Conservation (phyloP, 2,797 vertebrate species). For the Neoniphon sammara region DNA sequence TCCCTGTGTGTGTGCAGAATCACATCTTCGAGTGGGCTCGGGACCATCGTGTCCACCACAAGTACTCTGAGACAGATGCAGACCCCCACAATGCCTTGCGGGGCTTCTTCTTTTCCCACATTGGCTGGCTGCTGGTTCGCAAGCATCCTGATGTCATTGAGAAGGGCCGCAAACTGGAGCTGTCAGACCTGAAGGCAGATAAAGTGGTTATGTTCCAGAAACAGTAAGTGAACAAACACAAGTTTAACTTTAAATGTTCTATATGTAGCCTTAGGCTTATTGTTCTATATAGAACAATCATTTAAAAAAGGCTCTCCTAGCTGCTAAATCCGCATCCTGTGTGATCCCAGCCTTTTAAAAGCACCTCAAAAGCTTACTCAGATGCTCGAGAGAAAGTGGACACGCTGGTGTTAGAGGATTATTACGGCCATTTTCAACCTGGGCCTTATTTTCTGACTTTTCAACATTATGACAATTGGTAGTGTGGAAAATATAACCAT, state of each 20-base stretch:
- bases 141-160: constrained; percentile 94
- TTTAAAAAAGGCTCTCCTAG: too few relatives aligned
- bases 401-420: neutral
- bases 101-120: constrained; percentile 95
- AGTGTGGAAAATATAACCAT: too few relatives aligned
- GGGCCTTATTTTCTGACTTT: too few relatives aligned
- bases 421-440: too few relatives aligned
- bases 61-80: constrained; percentile 92
- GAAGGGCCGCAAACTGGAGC: constrained; percentile 88
- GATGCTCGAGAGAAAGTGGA: too few relatives aligned
- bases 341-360: too few relatives aligned
- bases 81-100: constrained; percentile 91
- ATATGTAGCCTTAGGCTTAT: too few relatives aligned
- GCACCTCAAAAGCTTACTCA: too few relatives aligned
- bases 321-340: too few relatives aligned
- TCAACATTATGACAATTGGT: too few relatives aligned
- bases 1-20: constrained; percentile 81
- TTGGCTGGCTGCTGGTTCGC: constrained; percentile 94
- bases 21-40: constrained; percentile 92
- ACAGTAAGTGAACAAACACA: constrained; percentile 77
- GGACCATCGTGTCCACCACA: constrained; percentile 94
- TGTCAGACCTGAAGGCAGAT: constrained; percentile 89
- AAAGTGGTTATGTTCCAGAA: constrained; percentile 94
- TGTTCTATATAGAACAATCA: too few relatives aligned
- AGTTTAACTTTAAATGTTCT: too few relatives aligned